Conservation (phyloP, 2,113 vertebrate species). For the Tragelaphus scriptus region DNA sequence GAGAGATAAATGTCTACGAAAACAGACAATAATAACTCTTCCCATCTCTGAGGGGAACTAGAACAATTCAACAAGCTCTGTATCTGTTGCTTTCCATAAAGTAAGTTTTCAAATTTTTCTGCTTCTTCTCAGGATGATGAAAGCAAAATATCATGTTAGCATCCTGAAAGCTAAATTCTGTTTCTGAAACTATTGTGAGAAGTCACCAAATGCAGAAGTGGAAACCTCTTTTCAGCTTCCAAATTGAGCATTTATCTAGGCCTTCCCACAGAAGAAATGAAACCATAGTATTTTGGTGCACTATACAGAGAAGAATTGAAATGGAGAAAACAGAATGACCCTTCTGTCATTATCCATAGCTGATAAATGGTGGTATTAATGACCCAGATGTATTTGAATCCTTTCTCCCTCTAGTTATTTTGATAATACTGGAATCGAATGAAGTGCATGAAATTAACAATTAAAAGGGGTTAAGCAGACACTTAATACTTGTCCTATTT, state of each 20-base stretch:
- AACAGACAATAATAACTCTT: neutral
- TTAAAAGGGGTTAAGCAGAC: constrained; percentile 80
- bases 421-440: constrained; percentile 79
- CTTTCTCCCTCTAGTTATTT: constrained; percentile 82
- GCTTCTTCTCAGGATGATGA: constrained; percentile 31
- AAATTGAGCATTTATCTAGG: neutral
- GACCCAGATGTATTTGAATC: constrained; percentile 79
- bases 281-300: neutral
- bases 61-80: neutral
- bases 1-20: neutral
- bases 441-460: constrained; percentile 83
- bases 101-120: neutral
- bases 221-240: neutral
- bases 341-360: constrained; percentile 49
- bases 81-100: constrained; percentile 12
- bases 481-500: constrained; percentile 80
- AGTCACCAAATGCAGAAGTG: neutral
- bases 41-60: neutral
- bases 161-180: constrained; percentile 55
- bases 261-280: neutral
- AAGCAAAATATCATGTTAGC: constrained; percentile 59
- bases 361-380: constrained; percentile 78
- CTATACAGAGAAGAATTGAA: neutral
- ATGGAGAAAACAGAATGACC: constrained; percentile 44
- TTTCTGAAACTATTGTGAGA: constrained; percentile 65